Percentiles rank a stretch among this genome's conserved stretches.
Conservation (phyloP, 2,113 vertebrate species). For the Genyomyrus donnyi region DNA sequence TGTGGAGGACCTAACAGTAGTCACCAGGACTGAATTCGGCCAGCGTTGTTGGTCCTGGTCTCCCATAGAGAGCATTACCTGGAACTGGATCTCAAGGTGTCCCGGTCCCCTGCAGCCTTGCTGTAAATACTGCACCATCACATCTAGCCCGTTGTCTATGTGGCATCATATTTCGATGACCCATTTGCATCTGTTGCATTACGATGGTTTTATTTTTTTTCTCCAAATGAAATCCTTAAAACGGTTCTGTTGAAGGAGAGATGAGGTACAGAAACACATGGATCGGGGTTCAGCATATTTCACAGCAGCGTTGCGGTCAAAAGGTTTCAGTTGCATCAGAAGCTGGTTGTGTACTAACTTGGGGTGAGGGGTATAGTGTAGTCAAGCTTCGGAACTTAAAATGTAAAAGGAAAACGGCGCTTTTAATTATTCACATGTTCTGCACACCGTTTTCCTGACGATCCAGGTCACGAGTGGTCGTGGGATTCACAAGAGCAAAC, state of each 20-base stretch:
- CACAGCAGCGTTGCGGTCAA: constrained; percentile 54
- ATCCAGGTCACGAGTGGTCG: constrained; percentile 31
- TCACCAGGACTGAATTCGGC: background rate
- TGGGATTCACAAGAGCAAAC: background rate
- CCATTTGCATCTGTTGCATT: constrained; percentile 35
- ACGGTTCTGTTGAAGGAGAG: constrained; percentile 50
- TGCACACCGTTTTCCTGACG: constrained; percentile 36
- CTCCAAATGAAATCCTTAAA: constrained; percentile 46
- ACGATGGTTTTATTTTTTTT: constrained; percentile 37
- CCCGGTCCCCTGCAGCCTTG: background rate
- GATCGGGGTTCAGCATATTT: constrained; percentile 58
- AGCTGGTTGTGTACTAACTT: constrained; percentile 48
- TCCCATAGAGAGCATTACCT: background rate
- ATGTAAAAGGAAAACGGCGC: constrained; percentile 57
- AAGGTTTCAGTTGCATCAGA: constrained; percentile 63
- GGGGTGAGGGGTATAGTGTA: constrained; percentile 45
- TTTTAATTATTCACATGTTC: constrained; percentile 55
- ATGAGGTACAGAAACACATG: constrained; percentile 49
- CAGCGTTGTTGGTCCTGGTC: background rate
- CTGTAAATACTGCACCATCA: constrained; percentile 33
- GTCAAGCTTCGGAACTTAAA: constrained; percentile 64
- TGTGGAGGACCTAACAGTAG: background rate
- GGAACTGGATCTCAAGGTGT: background rate
- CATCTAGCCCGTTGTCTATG: constrained; percentile 44
- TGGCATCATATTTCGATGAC: constrained; percentile 53